These are phyloP conservation scores for Tachyglossus aculeatus DNA, from an alignment of 2,797 vertebrate genomes.

Conservation along the genomic window DNA sequence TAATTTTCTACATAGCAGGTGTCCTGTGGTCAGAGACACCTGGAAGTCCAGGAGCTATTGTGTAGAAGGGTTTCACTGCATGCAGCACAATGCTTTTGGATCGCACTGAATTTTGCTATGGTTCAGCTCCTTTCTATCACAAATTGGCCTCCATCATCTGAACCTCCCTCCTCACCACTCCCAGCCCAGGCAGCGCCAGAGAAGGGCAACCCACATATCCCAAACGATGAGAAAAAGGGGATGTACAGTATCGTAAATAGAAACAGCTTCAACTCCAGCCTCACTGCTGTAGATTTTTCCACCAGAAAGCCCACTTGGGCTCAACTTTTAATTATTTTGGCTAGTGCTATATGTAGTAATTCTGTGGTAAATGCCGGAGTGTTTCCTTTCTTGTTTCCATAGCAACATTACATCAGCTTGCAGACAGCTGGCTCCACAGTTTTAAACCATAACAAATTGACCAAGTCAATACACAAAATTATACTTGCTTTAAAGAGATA, in stretches of 20 bases:
- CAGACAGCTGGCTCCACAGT: slow-evolving; percentile 80
- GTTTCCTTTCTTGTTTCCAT: slow-evolving; percentile 84
- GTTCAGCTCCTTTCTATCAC: background rate
- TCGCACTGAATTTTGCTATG: background rate
- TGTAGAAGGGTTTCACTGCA: background rate
- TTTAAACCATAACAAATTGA: slow-evolving; percentile 78
- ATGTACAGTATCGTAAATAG: slow-evolving; percentile 63
- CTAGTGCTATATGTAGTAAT: slow-evolving; percentile 74
- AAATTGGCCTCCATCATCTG: background rate
- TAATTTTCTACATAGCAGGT: background rate
- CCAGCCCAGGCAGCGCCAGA: fast-evolving
- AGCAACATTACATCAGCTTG: slow-evolving; percentile 82
- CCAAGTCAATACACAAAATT: slow-evolving; percentile 66
- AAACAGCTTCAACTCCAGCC: slow-evolving; percentile 67
- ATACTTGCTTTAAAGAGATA: slow-evolving; percentile 68
- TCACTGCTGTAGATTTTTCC: slow-evolving; percentile 65
- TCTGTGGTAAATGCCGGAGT: slow-evolving; percentile 76
- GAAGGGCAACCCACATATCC: slow-evolving; percentile 15
- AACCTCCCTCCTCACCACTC: background rate
- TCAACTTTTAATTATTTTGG: slow-evolving; percentile 80
- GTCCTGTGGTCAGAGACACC: background rate
- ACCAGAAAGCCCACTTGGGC: slow-evolving; percentile 73
- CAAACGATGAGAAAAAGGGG: slow-evolving; percentile 43
- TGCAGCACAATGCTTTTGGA: background rate
- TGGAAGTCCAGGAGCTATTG: background rate